phyloP scores from a whole-genome alignment of 53 echinoderm and acorn worm species.

The Luidia sarsii region DNA sequence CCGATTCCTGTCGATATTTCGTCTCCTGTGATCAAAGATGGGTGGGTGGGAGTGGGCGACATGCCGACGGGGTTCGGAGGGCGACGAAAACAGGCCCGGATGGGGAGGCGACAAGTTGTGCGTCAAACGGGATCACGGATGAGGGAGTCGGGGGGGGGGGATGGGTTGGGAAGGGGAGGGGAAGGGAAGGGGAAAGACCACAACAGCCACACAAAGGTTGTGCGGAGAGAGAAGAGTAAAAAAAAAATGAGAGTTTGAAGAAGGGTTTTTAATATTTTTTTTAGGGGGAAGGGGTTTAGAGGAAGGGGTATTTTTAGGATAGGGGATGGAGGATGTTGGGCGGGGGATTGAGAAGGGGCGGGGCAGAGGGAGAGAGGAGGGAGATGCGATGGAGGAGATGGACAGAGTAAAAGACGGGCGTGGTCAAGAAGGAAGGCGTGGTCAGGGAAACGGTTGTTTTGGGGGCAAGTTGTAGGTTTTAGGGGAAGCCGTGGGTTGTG shows the following conservation, averaged over 20 bases:
- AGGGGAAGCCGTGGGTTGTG: no score
- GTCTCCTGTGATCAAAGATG: slow-evolving; percentile 70
- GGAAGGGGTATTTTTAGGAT: not conserved
- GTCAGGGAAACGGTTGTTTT: no score
- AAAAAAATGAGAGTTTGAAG: not conserved
- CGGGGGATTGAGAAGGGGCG: no score
- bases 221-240: not conserved
- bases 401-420: not conserved
- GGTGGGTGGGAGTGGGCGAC: slow-evolving; percentile 26
- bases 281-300: not conserved
- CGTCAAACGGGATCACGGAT: not conserved
- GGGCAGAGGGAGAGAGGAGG: no score
- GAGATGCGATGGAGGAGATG: not conserved
- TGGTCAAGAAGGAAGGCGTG: no score
- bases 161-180: not conserved
- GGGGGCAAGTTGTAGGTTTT: no score
- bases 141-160: not conserved
- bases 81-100: no score
- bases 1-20: slow-evolving; percentile 74
- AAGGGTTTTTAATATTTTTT: not conserved
- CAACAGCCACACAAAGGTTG: not conserved
- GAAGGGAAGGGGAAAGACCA: not conserved
- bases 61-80: no score
- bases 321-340: no score
- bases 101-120: slow-evolving; percentile 10